Conservation (phyloP, 2,888 invertebrate genomes). For the Megastigmus dorsalis region DNA sequence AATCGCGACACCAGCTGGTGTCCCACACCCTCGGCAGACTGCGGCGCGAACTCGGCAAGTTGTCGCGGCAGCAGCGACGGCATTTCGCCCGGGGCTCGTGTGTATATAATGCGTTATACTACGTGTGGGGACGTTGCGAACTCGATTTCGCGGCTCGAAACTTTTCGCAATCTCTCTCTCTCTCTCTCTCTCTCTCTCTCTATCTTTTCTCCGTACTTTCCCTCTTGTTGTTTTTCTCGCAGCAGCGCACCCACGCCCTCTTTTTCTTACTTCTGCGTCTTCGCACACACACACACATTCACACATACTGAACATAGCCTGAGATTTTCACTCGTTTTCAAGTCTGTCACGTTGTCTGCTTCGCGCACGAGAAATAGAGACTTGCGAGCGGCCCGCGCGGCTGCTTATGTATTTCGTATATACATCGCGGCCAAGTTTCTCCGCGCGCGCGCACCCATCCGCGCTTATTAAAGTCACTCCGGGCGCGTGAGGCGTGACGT, state of each 20-base stretch:
- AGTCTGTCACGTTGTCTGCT: constrained; percentile 23
- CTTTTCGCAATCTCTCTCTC: constrained; percentile 50
- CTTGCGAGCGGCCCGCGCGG: not conserved
- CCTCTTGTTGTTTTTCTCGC: not conserved
- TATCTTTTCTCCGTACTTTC: too few relatives aligned
- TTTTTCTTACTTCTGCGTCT: not conserved
- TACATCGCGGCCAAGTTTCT: constrained; percentile 16
- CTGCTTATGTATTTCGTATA: constrained; percentile 6
- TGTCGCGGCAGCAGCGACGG: constrained; percentile 17
- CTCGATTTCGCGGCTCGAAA: constrained; percentile 51
- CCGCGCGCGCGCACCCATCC: not conserved
- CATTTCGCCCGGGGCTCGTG: not conserved
- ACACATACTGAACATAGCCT: not conserved
- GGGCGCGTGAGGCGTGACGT: not conserved
- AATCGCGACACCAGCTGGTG: constrained; percentile 25
- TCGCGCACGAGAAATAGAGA: too few relatives aligned
- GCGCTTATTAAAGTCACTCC: constrained; percentile 38
- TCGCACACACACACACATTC: not conserved
- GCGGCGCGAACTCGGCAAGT: constrained; percentile 31
- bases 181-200: not conserved
- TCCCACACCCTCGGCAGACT: constrained; percentile 4
- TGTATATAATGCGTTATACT: not conserved
- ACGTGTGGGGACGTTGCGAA: constrained; percentile 32
- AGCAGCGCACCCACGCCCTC: not conserved
- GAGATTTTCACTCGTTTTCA: constrained; percentile 37